phyloP scores from a whole-genome alignment of 2,888 invertebrate genomes.

The Salticus scenicus region DNA sequence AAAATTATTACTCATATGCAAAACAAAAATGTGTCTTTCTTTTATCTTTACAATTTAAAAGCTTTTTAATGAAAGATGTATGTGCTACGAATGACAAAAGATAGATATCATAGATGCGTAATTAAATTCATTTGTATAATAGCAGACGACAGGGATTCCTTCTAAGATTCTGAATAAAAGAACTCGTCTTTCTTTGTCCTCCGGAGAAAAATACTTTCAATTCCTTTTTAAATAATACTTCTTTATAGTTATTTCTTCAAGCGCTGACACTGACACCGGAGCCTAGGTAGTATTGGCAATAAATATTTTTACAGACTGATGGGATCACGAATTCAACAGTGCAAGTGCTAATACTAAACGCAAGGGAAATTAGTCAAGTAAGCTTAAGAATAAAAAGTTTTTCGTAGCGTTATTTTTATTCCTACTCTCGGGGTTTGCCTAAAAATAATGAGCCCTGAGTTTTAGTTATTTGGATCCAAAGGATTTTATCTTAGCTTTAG shows the following conservation, averaged over 20 bases:
- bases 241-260: conserved; percentile 25
- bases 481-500: conserved; percentile 30
- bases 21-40: conserved; percentile 59
- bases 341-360: conserved; percentile 6
- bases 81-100: conserved; percentile 58
- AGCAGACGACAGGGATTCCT: conserved; percentile 41
- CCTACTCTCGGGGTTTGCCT: conserved; percentile 33
- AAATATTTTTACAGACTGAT: conserved; percentile 50
- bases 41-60: conserved; percentile 55
- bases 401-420: conserved; percentile 22
- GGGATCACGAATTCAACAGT: conserved; percentile 48
- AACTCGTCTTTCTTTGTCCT: conserved; percentile 31
- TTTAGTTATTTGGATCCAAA: conserved; percentile 39
- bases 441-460: conserved; percentile 59
- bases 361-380: conserved; percentile 59
- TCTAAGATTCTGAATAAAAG: conserved; percentile 26
- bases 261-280: not conserved
- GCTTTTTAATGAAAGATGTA: conserved; percentile 64
- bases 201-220: conserved; percentile 14
- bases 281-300: conserved; percentile 17
- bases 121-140: conserved; percentile 69
- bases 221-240: conserved; percentile 59
- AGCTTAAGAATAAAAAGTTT: conserved; percentile 46
- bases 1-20: conserved; percentile 65
- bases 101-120: conserved; percentile 53